A percentile compares a stretch with the other conserved stretches of the same genome.
phyloP scores from a whole-genome alignment of 2,797 vertebrate genomes.

The Melanotaenia maccullochi region DNA sequence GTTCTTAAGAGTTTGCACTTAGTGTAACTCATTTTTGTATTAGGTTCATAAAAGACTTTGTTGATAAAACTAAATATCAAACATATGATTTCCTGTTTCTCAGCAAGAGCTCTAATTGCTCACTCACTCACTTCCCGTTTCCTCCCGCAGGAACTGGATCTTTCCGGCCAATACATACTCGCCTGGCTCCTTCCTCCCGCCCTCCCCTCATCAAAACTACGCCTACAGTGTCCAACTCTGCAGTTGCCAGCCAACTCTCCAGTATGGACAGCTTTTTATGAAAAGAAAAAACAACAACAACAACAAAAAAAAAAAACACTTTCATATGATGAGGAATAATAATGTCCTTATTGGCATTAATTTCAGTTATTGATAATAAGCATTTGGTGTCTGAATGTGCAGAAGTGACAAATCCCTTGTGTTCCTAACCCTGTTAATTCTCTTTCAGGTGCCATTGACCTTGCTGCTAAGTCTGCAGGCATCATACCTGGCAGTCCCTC shows the following conservation, averaged over 20 bases:
- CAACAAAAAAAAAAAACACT: neutral
- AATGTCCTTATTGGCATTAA: neutral
- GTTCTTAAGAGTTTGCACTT: neutral
- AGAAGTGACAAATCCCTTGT: conserved; percentile 3
- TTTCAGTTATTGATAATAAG: neutral
- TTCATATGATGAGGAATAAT: neutral
- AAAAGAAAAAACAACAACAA: neutral
- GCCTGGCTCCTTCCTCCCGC: conserved; percentile 87
- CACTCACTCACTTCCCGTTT: conserved; percentile 46
- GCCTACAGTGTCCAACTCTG: conserved; percentile 70
- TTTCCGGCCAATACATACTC: conserved; percentile 94
- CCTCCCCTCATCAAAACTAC: conserved; percentile 88
- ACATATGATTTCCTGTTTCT: conserved; percentile 14
- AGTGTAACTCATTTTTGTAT: neutral
- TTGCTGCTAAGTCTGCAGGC: conserved; percentile 96
- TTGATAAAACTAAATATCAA: neutral
- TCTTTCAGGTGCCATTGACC: conserved; percentile 91
- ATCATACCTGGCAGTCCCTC: conserved; percentile 92
- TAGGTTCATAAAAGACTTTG: neutral
- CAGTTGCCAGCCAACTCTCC: conserved; percentile 85
- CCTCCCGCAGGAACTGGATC: conserved; percentile 91
- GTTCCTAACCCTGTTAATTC: conserved; percentile 14
- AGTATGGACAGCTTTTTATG: conserved; percentile 83
- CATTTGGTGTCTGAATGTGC: neutral
- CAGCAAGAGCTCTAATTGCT: conserved; percentile 22